phyloP scores from a whole-genome alignment of 2,113 vertebrate genomes.

The Mixornis gularis region DNA sequence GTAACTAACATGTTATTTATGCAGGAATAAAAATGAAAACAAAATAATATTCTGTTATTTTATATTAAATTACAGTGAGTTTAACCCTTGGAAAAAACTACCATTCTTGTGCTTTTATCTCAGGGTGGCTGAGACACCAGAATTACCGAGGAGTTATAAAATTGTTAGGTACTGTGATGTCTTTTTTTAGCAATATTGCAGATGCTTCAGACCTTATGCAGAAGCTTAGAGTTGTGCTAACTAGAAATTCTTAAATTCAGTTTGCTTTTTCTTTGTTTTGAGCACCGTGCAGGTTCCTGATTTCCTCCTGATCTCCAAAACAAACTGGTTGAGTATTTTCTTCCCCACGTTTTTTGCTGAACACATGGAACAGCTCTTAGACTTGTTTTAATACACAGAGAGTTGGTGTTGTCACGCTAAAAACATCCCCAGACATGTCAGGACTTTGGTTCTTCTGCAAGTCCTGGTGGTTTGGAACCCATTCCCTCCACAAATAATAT shows the following conservation, averaged over 20 bases:
- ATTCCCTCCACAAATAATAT: neutral
- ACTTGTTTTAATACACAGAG: neutral
- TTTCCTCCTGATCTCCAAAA: neutral
- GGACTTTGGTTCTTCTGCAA: neutral
- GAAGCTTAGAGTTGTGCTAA: neutral
- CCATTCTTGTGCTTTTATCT: neutral
- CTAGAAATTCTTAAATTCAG: neutral
- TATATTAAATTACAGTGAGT: neutral
- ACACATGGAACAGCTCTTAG: neutral
- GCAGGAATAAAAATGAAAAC: neutral
- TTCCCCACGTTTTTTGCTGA: neutral
- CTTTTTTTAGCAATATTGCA: neutral
- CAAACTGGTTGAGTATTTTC: neutral
- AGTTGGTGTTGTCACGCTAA: accelerated
- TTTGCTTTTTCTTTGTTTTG: neutral
- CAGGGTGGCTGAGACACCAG: neutral
- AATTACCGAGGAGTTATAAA: neutral
- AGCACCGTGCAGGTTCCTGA: accelerated
- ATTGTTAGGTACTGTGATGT: accelerated
- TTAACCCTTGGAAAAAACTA: neutral
- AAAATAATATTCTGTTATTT: neutral
- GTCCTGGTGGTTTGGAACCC: neutral
- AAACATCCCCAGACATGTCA: neutral
- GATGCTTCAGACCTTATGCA: neutral
- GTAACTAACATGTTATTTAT: neutral